A percentile compares a stretch with the other conserved stretches of the same genome.
Conservation (phyloP, 2,888 invertebrate genomes). For the Papilio demoleus region DNA sequence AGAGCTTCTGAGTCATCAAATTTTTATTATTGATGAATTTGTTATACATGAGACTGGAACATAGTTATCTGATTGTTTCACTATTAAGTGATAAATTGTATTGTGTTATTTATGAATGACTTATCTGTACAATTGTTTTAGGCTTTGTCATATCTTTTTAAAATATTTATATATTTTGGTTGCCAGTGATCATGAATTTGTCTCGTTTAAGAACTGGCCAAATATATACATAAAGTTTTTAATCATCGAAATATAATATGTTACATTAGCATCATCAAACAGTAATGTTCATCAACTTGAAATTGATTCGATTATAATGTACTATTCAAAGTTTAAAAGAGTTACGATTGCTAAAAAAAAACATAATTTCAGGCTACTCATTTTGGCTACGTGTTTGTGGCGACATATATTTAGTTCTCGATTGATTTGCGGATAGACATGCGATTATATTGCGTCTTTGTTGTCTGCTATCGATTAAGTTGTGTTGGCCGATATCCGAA, state of each 20-base stretch:
- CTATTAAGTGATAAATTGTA: constrained; percentile 19
- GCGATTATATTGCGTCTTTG: neutral
- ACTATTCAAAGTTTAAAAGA: too few relatives aligned
- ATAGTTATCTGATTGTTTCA: constrained; percentile 44
- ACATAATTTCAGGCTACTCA: too few relatives aligned
- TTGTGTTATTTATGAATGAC: constrained; percentile 13
- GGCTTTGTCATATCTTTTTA: constrained; percentile 11
- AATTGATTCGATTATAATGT: too few relatives aligned
- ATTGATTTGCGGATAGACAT: neutral
- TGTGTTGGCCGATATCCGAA: neutral
- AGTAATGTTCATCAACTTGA: too few relatives aligned
- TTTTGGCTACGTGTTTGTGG: too few relatives aligned
- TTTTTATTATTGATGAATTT: constrained; percentile 39
- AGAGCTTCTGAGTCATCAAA: constrained; percentile 50
- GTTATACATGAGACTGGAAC: constrained; percentile 47
- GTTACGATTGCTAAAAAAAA: too few relatives aligned
- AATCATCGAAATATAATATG: neutral
- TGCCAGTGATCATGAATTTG: neutral
- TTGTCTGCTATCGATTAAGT: neutral
- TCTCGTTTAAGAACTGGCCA: neutral
- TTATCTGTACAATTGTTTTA: constrained; percentile 21
- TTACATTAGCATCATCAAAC: too few relatives aligned
- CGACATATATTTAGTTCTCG: too few relatives aligned
- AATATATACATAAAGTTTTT: too few relatives aligned
- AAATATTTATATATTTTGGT: constrained; percentile 8